Evolutionary conservation across 2,888 invertebrate genomes (phyloP).

Genomic region (Toxonevra muliebris): DNA sequence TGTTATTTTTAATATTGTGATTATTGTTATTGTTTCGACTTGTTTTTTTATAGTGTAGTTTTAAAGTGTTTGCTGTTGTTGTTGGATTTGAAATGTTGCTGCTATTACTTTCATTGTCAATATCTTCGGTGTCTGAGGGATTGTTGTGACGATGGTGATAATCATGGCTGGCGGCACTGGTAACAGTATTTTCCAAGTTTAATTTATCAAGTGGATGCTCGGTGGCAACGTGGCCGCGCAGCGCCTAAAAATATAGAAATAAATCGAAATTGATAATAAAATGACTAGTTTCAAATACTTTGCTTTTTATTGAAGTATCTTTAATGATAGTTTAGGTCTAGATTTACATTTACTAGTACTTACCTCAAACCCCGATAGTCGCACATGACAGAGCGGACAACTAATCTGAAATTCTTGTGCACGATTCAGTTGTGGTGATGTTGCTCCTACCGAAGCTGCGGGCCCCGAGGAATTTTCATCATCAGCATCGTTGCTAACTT

Average conservation of each 20-base stretch:
- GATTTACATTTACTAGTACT: slow-evolving; percentile 1
- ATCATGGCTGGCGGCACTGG: slow-evolving; percentile 22
- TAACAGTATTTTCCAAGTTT: slow-evolving; percentile 51
- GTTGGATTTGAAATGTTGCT: slow-evolving; percentile 37
- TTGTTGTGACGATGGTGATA: slow-evolving; percentile 31
- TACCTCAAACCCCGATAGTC: slow-evolving; percentile 63
- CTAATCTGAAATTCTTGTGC: slow-evolving; percentile 61
- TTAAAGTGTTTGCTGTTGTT: too few species aligned
- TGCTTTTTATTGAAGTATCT: neutral
- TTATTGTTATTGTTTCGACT: slow-evolving; percentile 45
- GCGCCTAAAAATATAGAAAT: slow-evolving; percentile 48
- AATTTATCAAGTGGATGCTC: slow-evolving; percentile 64
- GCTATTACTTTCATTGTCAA: slow-evolving; percentile 42
- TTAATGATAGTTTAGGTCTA: neutral
- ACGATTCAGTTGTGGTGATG: slow-evolving; percentile 35
- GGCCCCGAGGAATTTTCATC: slow-evolving; percentile 54
- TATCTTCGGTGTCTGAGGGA: slow-evolving; percentile 40
- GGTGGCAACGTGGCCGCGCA: slow-evolving; percentile 66
- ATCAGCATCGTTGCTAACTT: slow-evolving; percentile 47
- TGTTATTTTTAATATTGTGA: slow-evolving; percentile 33
- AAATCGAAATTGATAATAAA: neutral
- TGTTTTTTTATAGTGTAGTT: too few species aligned
- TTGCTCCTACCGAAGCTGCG: too few species aligned
- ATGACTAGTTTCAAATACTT: neutral
- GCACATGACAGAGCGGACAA: slow-evolving; percentile 66